A percentile compares a stretch with the other conserved stretches of the same genome.
These are phyloP conservation scores for Hylomyscus alleni DNA, from an alignment of 2,797 vertebrate species.

Conservation along the genomic window DNA sequence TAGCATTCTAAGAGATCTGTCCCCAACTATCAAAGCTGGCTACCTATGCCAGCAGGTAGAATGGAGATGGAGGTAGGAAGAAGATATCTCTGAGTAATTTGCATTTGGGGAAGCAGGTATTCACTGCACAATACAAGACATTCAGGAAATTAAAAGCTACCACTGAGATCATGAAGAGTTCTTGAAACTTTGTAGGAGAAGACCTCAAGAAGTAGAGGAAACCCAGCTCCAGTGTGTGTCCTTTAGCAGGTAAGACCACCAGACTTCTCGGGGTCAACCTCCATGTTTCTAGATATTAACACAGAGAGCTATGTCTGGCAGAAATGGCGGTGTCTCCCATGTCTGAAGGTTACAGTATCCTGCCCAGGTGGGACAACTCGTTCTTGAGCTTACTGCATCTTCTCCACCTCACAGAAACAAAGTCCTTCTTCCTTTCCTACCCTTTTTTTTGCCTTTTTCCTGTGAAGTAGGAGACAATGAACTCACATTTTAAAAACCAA, in stretches of 20 bases:
- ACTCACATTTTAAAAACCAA: neutral
- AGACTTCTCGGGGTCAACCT: neutral
- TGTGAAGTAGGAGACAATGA: neutral
- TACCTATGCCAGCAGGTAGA: neutral
- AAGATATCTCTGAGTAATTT: neutral
- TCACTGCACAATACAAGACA: neutral
- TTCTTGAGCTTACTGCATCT: neutral
- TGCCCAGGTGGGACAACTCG: no score
- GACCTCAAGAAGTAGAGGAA: neutral
- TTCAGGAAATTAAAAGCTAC: neutral
- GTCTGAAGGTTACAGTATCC: neutral
- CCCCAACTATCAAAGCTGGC: neutral
- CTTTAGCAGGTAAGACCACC: neutral
- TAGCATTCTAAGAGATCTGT: neutral
- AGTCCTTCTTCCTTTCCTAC: neutral
- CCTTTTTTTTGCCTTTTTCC: neutral
- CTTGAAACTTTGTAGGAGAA: neutral
- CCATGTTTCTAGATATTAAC: neutral
- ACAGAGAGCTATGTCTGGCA: neutral
- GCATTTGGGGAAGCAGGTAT: neutral
- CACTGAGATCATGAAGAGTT: neutral
- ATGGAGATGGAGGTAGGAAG: neutral
- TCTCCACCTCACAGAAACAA: neutral
- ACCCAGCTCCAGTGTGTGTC: neutral
- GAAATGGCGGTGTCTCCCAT: no score